Percentiles rank a stretch among this genome's conserved stretches.
phyloP scores from a whole-genome alignment of 2,113 vertebrate species.

The Lampris incognitus region DNA sequence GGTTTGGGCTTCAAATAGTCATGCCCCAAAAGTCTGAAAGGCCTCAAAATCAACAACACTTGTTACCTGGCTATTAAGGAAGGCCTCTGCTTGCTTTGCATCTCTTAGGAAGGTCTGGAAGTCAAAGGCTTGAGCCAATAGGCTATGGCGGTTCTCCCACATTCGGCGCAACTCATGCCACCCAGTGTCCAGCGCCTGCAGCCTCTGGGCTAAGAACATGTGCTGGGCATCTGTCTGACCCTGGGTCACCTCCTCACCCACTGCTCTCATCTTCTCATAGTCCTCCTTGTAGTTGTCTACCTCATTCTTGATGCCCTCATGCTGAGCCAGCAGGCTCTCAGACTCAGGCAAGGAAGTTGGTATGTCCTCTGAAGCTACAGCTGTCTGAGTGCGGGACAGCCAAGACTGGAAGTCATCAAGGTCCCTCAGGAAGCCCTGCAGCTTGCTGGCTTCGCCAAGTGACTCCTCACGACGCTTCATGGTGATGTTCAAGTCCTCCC shows the following conservation, averaged over 20 bases:
- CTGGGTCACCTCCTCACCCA: constrained; percentile 90
- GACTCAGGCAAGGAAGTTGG: constrained; percentile 90
- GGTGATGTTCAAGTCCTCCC: constrained; percentile 89
- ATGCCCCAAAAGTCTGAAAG: too few relatives aligned
- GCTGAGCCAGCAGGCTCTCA: constrained; percentile 88
- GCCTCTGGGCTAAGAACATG: constrained; percentile 90
- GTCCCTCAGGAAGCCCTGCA: constrained; percentile 93
- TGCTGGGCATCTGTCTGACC: constrained; percentile 91
- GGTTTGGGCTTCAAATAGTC: too few relatives aligned
- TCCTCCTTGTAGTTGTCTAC: constrained; percentile 91
- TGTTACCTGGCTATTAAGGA: constrained; percentile 93
- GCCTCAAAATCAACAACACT: too few relatives aligned
- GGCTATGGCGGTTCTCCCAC: constrained; percentile 93
- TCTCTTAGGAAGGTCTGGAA: constrained; percentile 94
- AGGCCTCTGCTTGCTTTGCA: constrained; percentile 91
- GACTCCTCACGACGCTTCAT: constrained; percentile 91
- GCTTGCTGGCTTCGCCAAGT: constrained; percentile 90
- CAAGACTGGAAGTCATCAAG: constrained; percentile 94
- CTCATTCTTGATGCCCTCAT: constrained; percentile 91
- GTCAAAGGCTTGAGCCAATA: constrained; percentile 90
- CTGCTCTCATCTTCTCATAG: constrained; percentile 87
- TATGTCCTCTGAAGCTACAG: constrained; percentile 91
- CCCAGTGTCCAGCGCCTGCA: constrained; percentile 91
- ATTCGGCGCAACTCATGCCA: constrained; percentile 93
- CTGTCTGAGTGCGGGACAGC: constrained; percentile 91